These are phyloP conservation scores for Eupithecia dodoneata DNA, from an alignment of 2,888 invertebrate genomes.

Conservation along the genomic window DNA sequence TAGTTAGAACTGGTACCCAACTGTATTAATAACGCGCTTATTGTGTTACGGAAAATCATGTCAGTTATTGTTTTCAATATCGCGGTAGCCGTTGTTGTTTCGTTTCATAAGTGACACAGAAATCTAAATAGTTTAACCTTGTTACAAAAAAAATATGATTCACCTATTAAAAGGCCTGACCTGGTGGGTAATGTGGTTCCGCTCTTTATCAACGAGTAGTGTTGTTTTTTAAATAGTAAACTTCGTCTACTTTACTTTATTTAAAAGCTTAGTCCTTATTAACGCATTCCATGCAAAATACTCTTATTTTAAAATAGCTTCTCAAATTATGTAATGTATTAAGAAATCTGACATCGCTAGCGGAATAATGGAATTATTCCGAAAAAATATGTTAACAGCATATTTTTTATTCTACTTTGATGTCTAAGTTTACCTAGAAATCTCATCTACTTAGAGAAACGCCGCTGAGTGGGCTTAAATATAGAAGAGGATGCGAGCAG, in stretches of 20 bases:
- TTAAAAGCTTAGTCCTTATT: background rate
- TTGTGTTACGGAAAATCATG: slow-evolving; percentile 52
- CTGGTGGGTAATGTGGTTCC: slow-evolving; percentile 24
- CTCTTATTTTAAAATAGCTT: background rate
- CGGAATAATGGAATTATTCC: slow-evolving; percentile 4
- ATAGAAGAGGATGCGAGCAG: slow-evolving; percentile 82
- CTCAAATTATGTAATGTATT: background rate
- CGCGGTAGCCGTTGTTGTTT: slow-evolving; percentile 36
- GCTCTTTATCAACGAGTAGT: slow-evolving; percentile 22
- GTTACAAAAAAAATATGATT: slow-evolving; percentile 43
- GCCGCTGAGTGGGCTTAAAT: slow-evolving; percentile 74
- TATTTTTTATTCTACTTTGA: slow-evolving; percentile 19
- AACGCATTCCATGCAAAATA: background rate
- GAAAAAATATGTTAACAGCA: slow-evolving; percentile 3
- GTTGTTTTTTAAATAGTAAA: slow-evolving; percentile 15
- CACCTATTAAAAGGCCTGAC: slow-evolving; percentile 37
- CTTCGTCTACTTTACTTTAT: background rate
- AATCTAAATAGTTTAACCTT: slow-evolving; percentile 45
- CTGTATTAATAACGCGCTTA: slow-evolving; percentile 36
- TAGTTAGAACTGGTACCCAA: slow-evolving; percentile 36
- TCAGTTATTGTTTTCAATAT: slow-evolving; percentile 45
- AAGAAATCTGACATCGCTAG: background rate
- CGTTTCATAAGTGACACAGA: slow-evolving; percentile 44
- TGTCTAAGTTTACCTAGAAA: slow-evolving; percentile 55
- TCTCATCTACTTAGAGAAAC: slow-evolving; percentile 63